phyloP scores from a whole-genome alignment of 1,140 invertebrate genomes.

The Cheumatopsyche charites region DNA sequence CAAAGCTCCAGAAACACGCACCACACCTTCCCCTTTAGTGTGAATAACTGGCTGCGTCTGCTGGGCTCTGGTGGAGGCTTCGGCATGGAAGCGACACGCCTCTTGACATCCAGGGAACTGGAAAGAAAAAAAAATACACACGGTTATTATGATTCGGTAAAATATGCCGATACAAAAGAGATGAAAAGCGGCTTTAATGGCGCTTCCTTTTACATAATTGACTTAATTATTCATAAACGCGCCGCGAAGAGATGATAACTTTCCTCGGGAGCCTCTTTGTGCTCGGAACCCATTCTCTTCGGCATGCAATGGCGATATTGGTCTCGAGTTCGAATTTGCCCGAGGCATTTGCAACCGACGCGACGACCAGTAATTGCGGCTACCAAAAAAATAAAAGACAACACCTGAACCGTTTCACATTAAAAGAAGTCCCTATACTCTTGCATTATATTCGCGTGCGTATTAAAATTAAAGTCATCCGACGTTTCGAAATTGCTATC shows the following conservation, averaged over 20 bases:
- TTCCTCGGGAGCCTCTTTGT: neutral
- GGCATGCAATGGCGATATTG: constrained; percentile 42
- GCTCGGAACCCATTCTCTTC: constrained; percentile 29
- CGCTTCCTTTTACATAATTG: constrained; percentile 36
- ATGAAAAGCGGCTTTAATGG: constrained; percentile 15
- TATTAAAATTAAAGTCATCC: no score
- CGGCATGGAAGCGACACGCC: constrained; percentile 70
- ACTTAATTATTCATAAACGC: constrained; percentile 48
- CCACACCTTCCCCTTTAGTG: constrained; percentile 69
- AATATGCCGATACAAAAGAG: constrained; percentile 17
- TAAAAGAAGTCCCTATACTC: neutral
- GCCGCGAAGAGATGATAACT: neutral
- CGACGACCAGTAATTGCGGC: constrained; percentile 19
- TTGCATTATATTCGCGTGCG: no score
- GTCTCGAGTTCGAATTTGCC: constrained; percentile 42
- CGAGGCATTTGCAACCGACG: constrained; percentile 15
- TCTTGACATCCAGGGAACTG: constrained; percentile 73
- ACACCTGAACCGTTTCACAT: constrained; percentile 10
- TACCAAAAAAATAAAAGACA: constrained; percentile 34
- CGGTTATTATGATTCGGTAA: constrained; percentile 7
- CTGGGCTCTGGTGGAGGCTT: constrained; percentile 62
- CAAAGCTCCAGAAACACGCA: constrained; percentile 63
- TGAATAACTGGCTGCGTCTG: constrained; percentile 70
- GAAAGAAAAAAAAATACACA: constrained; percentile 54
- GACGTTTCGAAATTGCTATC: no score